Base-by-base conservation (phyloP, 2,797 vertebrate genomes). In the Odontamblyopus lacepedii region DNA sequence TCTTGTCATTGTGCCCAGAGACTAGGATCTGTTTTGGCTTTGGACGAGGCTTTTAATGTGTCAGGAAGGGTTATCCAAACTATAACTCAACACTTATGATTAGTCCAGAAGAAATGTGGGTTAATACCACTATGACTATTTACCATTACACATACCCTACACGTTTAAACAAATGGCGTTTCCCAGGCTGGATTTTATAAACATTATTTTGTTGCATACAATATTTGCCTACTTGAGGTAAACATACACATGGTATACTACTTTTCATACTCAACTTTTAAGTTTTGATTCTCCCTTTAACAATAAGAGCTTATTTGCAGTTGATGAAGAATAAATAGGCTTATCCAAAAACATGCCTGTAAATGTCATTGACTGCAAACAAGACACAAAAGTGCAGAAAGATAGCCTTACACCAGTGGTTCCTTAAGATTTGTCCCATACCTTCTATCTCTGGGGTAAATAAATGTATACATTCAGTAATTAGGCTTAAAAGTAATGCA, bases 21-120 rank as follows among this genome's bases (percentile, higher is more conserved):
- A 53, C 35, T 61, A 59, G 19, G 59, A 68, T 68, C 32, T 66
- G 55, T 56, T 71, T 71, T 71, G 70, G 73, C 78, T 68, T 44
- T 48, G 19, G 61, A 32, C 13, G 63, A 23, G 27, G 63, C 50
- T 83, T 44, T 71, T 69, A 23, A 71, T 56, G 16, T 6, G 53
- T 51, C 18, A 8, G 23, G 12, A 15, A 32, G 41, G 60, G 29
- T 66, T 69, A 70, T 76, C 53, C 48, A 76, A 78, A 44, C 27
- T 16, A 35, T 63, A 41, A 63, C 18, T 16, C 50, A 65, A 56
- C 63, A 50, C 63, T 41, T 4, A 53, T 9, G 48, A 44, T 19
- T 29, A 5, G 16, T 38, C 6, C 61, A 11, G 32, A 63, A 1
- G 9, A 63, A 19, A 19, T 38, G 29, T 6, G 59, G 0, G 13